phyloP scores from a whole-genome alignment of 2,888 invertebrate genomes.

The Ophion slaviceki region DNA sequence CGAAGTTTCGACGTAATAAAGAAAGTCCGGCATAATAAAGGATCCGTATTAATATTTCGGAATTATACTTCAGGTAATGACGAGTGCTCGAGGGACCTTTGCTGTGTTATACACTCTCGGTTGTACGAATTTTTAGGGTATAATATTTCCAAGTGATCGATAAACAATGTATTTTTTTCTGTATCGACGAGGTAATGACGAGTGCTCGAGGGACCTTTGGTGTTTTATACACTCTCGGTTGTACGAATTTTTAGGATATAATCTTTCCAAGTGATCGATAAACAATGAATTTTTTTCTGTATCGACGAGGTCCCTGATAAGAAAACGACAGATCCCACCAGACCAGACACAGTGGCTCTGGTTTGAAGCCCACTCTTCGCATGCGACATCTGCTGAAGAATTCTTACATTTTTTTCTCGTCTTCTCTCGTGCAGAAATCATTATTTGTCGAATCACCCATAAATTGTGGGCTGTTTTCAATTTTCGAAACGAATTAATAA shows the following conservation, averaged over 20 bases:
- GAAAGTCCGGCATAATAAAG: background rate
- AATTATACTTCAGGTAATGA: background rate
- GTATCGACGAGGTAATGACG: conserved; percentile 1
- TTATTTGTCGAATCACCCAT: background rate
- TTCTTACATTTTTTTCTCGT: background rate
- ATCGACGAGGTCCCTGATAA: conserved; percentile 57
- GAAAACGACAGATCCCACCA: conserved; percentile 57
- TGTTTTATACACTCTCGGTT: too few relatives aligned
- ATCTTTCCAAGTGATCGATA: conserved; percentile 40
- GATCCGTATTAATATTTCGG: background rate
- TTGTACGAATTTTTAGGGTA: background rate
- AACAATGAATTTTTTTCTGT: conserved; percentile 23
- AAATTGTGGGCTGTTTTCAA: background rate
- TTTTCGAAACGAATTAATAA: background rate
- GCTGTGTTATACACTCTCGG: too few relatives aligned
- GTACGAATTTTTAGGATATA: background rate
- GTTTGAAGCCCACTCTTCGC: background rate
- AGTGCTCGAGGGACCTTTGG: background rate
- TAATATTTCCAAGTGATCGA: conserved; percentile 33
- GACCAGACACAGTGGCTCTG: conserved; percentile 72
- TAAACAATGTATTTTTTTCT: conserved; percentile 32
- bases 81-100: background rate
- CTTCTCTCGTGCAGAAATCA: background rate
- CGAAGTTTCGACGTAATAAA: too few relatives aligned
- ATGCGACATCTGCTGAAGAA: background rate